A percentile compares a stretch with the other conserved stretches of the same genome.
Evolutionary conservation across 2,797 vertebrate genomes (phyloP).

Genomic region (Pangasius sanitwongsei): DNA sequence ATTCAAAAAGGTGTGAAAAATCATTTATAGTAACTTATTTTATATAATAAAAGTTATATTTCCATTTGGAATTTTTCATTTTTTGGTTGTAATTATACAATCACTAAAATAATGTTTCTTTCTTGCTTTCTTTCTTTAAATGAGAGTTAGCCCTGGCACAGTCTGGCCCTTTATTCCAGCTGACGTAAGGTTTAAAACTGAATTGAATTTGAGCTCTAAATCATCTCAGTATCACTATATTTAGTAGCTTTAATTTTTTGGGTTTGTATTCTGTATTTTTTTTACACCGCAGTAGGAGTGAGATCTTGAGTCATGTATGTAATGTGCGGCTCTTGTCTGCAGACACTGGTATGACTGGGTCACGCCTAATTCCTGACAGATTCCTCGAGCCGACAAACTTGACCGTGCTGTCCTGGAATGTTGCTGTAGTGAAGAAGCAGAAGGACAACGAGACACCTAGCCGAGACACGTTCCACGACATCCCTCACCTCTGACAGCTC

Average conservation of each 20-base stretch:
- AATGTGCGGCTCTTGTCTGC: background rate
- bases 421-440: background rate
- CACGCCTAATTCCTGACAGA: slow-evolving; percentile 50
- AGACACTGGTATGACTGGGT: slow-evolving; percentile 7
- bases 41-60: background rate
- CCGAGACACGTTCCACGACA: background rate
- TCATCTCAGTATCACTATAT: background rate
- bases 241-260: background rate
- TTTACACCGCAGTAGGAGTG: background rate
- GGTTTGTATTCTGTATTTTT: background rate
- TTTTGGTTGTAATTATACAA: background rate
- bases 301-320: background rate
- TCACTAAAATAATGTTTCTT: background rate
- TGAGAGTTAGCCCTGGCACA: background rate
- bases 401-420: slow-evolving; percentile 54
- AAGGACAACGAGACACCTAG: background rate
- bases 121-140: background rate
- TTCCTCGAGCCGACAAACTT: slow-evolving; percentile 52
- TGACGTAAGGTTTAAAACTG: background rate
- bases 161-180: background rate
- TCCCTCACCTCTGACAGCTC: slow-evolving; percentile 69
- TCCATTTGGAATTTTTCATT: background rate
- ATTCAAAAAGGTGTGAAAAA: background rate
- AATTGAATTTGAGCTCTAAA: background rate
- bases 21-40: background rate